These are phyloP conservation scores for Chlorops oryzae DNA, from an alignment of 1,140 invertebrate species.

Conservation along the genomic window DNA sequence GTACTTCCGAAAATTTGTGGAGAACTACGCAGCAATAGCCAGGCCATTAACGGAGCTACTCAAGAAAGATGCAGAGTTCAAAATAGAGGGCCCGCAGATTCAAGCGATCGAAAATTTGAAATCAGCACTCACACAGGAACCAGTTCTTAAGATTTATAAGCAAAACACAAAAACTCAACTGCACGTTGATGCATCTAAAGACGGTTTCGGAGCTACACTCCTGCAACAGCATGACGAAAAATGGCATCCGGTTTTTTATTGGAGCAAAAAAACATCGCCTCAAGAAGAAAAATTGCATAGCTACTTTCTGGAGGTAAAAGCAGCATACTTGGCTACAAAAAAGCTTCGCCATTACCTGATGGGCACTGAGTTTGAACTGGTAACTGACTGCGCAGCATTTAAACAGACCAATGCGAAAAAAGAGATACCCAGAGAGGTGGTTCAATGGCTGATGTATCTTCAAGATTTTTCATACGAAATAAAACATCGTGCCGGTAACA, in stretches of 20 bases:
- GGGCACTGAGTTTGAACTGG: conserved; percentile 34
- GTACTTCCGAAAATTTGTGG: neutral
- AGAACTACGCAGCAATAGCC: neutral
- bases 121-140: neutral
- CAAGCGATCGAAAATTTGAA: neutral
- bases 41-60: neutral
- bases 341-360: conserved; percentile 35
- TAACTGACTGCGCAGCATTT: conserved; percentile 40
- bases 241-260: conserved; percentile 2
- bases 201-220: conserved; percentile 27
- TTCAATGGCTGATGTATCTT: conserved; percentile 40
- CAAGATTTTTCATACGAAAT: conserved; percentile 43
- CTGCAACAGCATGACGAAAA: conserved; percentile 15
- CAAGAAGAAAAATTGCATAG: conserved; percentile 6
- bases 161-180: conserved; percentile 22
- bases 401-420: conserved; percentile 39
- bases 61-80: neutral
- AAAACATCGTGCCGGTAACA: conserved; percentile 35
- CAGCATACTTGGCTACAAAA: too few relatives aligned
- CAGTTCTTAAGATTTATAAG: neutral
- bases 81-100: neutral
- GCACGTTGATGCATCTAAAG: conserved; percentile 33
- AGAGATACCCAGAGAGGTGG: conserved; percentile 25
- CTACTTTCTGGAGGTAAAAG: too few relatives aligned
- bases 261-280: neutral